phyloP scores from a whole-genome alignment of 2,888 invertebrate genomes.

The Lepas anatifera region DNA sequence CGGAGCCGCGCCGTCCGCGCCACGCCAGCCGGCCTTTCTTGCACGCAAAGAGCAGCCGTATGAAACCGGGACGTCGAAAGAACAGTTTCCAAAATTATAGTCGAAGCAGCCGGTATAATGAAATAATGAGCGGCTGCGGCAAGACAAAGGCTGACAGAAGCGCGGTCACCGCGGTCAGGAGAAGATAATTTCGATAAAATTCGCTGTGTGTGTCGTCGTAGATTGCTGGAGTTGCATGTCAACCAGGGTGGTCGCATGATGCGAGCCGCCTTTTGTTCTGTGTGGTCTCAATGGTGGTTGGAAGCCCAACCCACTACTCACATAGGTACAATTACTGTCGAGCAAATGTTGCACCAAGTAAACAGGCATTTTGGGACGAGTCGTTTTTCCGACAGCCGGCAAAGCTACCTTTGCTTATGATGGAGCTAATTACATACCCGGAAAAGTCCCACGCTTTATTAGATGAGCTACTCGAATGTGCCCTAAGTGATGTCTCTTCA shows the following conservation, averaged over 20 bases:
- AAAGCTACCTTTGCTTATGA: neutral
- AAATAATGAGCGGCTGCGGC: neutral
- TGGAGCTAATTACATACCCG: neutral
- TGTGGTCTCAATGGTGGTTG: neutral
- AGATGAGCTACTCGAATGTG: neutral
- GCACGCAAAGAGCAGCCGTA: neutral
- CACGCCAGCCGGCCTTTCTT: neutral
- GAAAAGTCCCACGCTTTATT: neutral
- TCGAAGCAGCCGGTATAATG: neutral
- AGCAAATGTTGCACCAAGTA: too few species aligned
- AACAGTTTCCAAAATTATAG: conserved; percentile 3
- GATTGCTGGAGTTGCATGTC: neutral
- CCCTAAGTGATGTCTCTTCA: neutral
- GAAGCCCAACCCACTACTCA: too few species aligned
- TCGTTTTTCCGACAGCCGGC: neutral
- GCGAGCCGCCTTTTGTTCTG: neutral
- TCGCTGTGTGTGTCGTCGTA: neutral
- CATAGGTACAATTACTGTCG: too few species aligned
- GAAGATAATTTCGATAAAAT: neutral
- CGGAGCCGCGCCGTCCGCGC: neutral
- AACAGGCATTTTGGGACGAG: neutral
- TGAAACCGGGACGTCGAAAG: neutral
- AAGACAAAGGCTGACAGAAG: neutral
- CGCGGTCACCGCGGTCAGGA: too few species aligned
- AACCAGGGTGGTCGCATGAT: too few species aligned